A percentile compares a stretch with the other conserved stretches of the same genome.
These are phyloP conservation scores for Euschistus heros DNA, from an alignment of 1,140 invertebrate genomes.

Conservation along the genomic window DNA sequence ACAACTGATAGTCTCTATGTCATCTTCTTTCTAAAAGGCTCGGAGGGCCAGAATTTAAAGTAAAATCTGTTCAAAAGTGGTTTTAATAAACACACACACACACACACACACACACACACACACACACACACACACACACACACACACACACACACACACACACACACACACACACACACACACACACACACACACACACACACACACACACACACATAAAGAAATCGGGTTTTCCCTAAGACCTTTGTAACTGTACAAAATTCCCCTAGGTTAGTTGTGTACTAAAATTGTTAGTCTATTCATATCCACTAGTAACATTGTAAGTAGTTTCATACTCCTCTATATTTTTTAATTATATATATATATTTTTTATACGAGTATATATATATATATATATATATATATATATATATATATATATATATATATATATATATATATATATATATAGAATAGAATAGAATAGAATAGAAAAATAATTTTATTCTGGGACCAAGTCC, in stretches of 20 bases:
- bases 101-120: background rate
- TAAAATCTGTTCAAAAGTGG: too few species aligned
- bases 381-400: background rate
- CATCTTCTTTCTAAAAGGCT: too few species aligned
- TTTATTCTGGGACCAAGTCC: too few species aligned
- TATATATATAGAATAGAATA: background rate
- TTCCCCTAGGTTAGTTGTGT: too few species aligned
- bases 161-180: background rate
- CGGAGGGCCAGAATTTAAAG: too few species aligned
- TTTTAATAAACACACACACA: background rate
- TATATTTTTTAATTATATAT: too few species aligned
- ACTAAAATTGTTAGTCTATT: too few species aligned
- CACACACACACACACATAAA: background rate
- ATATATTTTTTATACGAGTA: background rate
- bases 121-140: background rate
- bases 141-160: background rate
- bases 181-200: background rate
- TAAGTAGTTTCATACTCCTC: too few species aligned
- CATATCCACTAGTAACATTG: too few species aligned
- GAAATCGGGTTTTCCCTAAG: background rate
- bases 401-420: background rate
- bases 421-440: slow-evolving; percentile 1
- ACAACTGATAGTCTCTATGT: too few species aligned
- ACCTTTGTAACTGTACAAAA: too few species aligned
- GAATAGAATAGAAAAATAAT: too few species aligned